phyloP scores from a whole-genome alignment of 2,888 invertebrate species.

The Athalia rosae region DNA sequence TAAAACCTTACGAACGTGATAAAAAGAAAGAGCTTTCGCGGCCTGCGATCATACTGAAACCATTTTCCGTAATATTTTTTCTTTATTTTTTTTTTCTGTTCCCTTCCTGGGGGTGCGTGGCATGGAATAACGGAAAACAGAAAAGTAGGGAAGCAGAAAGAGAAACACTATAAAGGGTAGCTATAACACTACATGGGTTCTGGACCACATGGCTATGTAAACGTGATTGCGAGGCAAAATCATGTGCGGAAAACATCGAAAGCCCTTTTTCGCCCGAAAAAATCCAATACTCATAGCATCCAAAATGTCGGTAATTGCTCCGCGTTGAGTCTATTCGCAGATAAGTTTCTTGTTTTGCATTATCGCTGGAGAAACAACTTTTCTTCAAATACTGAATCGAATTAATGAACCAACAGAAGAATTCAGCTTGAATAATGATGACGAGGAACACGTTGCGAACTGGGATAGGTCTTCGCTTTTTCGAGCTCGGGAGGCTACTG shows the following conservation, averaged over 20 bases:
- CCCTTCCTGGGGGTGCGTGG: constrained; percentile 18
- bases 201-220: constrained; percentile 25
- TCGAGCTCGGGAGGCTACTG: background rate
- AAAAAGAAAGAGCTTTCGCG: background rate
- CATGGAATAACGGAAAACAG: constrained; percentile 38
- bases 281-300: background rate
- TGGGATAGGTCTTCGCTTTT: background rate
- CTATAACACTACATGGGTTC: constrained; percentile 6
- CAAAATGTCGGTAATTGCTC: background rate
- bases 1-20: constrained; percentile 17
- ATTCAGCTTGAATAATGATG: background rate
- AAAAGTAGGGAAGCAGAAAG: background rate
- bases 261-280: background rate
- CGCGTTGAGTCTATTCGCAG: background rate
- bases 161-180: constrained; percentile 15
- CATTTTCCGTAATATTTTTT: constrained; percentile 19
- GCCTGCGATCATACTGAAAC: constrained; percentile 42
- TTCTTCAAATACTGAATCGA: background rate
- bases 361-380: no score
- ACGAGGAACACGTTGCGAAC: background rate
- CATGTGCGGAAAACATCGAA: background rate
- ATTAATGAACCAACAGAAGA: background rate
- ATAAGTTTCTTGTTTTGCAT: background rate
- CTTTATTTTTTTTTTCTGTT: background rate
- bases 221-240: constrained; percentile 31